These are phyloP conservation scores for Sebastes goodei DNA, from an alignment of 2,797 vertebrate genomes.

Conservation along the genomic window DNA sequence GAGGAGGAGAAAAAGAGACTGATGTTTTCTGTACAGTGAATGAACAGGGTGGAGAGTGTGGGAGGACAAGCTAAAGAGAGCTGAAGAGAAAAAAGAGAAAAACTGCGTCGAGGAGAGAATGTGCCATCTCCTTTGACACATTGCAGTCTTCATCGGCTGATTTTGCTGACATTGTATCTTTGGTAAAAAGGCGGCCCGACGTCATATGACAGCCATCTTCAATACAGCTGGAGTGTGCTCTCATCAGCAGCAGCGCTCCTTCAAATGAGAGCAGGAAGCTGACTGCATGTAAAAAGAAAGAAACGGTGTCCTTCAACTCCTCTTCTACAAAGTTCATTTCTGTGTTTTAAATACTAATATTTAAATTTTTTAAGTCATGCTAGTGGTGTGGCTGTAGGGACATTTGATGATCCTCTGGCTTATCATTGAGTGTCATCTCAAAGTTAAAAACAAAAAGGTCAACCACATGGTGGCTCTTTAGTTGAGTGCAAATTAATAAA, in stretches of 20 bases:
- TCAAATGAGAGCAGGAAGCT: not conserved
- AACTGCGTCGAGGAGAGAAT: slow-evolving; percentile 1
- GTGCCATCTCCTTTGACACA: slow-evolving; percentile 22
- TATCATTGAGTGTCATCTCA: not conserved
- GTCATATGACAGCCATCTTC: not conserved
- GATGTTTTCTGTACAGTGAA: slow-evolving; percentile 13
- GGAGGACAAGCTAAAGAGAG: slow-evolving; percentile 46
- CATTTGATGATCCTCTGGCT: not conserved
- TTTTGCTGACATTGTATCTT: slow-evolving; percentile 27
- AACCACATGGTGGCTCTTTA: not conserved
- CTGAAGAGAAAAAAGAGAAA: not conserved
- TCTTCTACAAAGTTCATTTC: not conserved
- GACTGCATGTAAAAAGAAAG: not conserved
- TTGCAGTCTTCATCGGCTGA: slow-evolving; percentile 1
- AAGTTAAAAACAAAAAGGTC: not conserved
- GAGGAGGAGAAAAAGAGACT: not conserved
- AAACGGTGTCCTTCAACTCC: not conserved
- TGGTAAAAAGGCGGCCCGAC: not conserved
- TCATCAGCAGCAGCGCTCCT: not conserved
- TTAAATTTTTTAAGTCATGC: not conserved
- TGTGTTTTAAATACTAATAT: not conserved
- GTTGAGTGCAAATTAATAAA: too few relatives aligned
- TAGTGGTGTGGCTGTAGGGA: not conserved
- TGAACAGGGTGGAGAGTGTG: slow-evolving; percentile 26
- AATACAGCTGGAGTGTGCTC: not conserved